phyloP scores from a whole-genome alignment of 2,888 invertebrate species.

The Diadromus collaris region DNA sequence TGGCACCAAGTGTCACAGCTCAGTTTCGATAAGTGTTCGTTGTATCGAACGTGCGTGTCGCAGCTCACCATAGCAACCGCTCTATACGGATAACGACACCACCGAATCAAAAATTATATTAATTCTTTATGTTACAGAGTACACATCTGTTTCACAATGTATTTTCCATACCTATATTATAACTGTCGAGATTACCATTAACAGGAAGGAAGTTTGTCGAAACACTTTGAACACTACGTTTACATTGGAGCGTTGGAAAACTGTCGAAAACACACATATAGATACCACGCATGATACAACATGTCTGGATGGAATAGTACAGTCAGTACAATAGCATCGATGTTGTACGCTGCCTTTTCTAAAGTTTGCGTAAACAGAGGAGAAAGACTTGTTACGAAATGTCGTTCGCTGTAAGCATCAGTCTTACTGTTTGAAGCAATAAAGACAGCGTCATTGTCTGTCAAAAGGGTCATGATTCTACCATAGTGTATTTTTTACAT shows the following conservation, averaged over 20 bases:
- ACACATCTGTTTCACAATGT: too few species aligned
- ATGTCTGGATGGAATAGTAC: background rate
- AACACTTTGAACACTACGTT: slow-evolving; percentile 46
- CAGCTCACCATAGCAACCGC: background rate
- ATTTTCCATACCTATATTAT: too few species aligned
- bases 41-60: background rate
- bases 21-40: background rate
- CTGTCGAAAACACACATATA: slow-evolving; percentile 1
- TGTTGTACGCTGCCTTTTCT: background rate
- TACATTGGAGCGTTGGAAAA: slow-evolving; percentile 9
- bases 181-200: too few species aligned
- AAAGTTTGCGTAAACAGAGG: background rate
- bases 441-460: too few species aligned
- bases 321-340: background rate
- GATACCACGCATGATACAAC: slow-evolving; percentile 1
- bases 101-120: background rate
- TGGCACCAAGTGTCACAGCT: background rate
- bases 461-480: too few species aligned
- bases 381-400: background rate
- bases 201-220: slow-evolving; percentile 19
- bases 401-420: background rate
- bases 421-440: too few species aligned
- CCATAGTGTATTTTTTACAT: background rate
- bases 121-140: background rate
- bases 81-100: background rate